A percentile compares a stretch with the other conserved stretches of the same genome.
Conservation (phyloP, 2,113 vertebrate species). For the Andinoacara biseriatus region DNA sequence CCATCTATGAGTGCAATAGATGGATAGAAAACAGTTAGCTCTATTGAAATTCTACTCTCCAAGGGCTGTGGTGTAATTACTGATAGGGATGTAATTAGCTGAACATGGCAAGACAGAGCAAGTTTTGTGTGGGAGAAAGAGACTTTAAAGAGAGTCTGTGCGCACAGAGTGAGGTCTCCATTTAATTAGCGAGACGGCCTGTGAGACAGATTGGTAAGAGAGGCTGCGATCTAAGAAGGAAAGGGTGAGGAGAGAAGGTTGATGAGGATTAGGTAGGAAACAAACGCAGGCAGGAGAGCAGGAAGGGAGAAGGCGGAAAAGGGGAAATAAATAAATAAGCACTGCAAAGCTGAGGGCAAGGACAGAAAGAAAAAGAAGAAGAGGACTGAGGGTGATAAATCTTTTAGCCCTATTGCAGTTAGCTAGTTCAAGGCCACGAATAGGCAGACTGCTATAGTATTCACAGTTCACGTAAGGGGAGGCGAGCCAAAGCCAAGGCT, state of each 20-base stretch:
- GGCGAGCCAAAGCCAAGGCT: slow-evolving; percentile 11
- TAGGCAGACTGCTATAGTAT: slow-evolving; percentile 35
- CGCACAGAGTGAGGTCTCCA: slow-evolving; percentile 47
- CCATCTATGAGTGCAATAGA: slow-evolving; percentile 28
- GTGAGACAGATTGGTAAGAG: slow-evolving; percentile 41
- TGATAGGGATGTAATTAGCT: slow-evolving; percentile 77
- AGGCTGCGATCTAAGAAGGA: slow-evolving; percentile 33
- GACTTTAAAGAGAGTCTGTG: slow-evolving; percentile 45
- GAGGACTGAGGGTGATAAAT: slow-evolving; percentile 54
- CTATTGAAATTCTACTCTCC: slow-evolving; percentile 54
- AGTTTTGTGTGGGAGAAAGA: slow-evolving; percentile 56
- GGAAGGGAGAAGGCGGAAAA: not conserved
- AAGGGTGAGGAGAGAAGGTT: slow-evolving; percentile 23
- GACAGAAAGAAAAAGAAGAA: not conserved
- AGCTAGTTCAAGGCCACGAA: slow-evolving; percentile 48
- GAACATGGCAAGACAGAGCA: slow-evolving; percentile 61
- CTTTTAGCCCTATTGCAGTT: slow-evolving; percentile 35
- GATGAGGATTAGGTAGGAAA: slow-evolving; percentile 46
- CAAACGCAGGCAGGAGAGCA: slow-evolving; percentile 16
- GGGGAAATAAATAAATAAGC: slow-evolving; percentile 36
- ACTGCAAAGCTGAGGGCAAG: slow-evolving; percentile 36
- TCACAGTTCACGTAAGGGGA: slow-evolving; percentile 40
- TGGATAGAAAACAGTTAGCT: slow-evolving; percentile 39
- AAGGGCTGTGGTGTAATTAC: slow-evolving; percentile 71
- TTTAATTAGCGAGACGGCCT: slow-evolving; percentile 75